phyloP scores from a whole-genome alignment of 1,140 invertebrate genomes.

The Halesus radiatus region DNA sequence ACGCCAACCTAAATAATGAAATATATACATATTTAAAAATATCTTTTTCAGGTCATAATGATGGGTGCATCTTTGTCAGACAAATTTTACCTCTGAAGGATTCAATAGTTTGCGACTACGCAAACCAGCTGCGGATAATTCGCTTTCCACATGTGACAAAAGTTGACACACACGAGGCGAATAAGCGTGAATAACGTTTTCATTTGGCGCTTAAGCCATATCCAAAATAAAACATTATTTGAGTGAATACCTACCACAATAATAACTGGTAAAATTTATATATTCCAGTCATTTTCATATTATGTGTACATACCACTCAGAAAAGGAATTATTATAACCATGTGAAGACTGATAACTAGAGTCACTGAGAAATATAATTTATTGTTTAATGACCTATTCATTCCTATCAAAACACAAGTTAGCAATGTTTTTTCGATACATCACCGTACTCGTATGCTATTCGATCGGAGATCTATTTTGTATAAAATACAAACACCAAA shows the following conservation, averaged over 20 bases:
- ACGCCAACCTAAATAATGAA: no score
- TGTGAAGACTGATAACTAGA: background rate
- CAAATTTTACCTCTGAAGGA: conserved; percentile 84
- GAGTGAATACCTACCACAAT: no score
- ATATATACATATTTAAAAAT: background rate
- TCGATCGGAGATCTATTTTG: no score
- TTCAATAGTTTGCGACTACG: conserved; percentile 92
- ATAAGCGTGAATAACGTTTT: conserved; percentile 25
- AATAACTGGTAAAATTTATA: background rate
- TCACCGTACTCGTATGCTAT: no score
- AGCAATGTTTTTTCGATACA: no score
- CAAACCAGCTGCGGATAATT: conserved; percentile 90
- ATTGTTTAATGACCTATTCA: no score
- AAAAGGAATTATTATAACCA: conserved; percentile 2
- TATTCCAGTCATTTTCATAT: background rate
- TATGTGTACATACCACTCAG: no score
- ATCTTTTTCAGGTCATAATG: conserved; percentile 73
- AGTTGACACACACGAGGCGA: conserved; percentile 43
- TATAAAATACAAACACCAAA: no score
- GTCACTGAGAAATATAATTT: no score
- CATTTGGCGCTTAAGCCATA: no score
- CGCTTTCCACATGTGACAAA: conserved; percentile 87
- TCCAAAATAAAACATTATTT: no score
- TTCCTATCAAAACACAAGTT: no score
- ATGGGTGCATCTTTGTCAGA: conserved; percentile 84